Evolutionary conservation across 2,888 invertebrate species (phyloP).

Genomic region (Xestia ashworthii): DNA sequence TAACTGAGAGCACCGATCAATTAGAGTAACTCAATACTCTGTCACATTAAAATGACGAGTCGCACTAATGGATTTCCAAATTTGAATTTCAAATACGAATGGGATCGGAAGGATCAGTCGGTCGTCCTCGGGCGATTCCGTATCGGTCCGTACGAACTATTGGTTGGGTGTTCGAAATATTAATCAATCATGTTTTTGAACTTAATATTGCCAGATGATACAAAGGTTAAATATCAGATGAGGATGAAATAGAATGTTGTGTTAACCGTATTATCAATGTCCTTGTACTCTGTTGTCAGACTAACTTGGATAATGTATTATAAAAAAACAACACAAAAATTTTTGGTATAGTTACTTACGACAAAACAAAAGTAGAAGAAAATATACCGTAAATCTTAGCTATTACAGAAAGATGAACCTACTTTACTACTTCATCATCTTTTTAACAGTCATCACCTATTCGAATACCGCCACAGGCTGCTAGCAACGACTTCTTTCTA

Average conservation of each 20-base stretch:
- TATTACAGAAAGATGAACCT: background rate
- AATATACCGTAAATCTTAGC: background rate
- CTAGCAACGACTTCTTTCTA: background rate
- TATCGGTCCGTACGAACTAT: slow-evolving; percentile 43
- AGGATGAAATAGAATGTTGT: background rate
- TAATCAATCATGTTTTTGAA: slow-evolving; percentile 57
- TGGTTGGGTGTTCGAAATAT: slow-evolving; percentile 51
- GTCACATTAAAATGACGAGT: slow-evolving; percentile 90
- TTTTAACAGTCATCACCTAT: background rate
- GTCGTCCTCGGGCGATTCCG: slow-evolving; percentile 62
- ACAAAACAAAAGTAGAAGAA: background rate
- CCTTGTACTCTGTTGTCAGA: background rate
- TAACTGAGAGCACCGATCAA: slow-evolving; percentile 82
- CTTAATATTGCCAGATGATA: slow-evolving; percentile 23
- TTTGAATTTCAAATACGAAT: slow-evolving; percentile 88
- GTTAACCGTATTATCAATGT: background rate
- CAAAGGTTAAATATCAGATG: slow-evolving; percentile 18
- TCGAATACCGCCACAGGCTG: background rate
- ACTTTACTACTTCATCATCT: background rate
- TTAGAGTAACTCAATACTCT: slow-evolving; percentile 90
- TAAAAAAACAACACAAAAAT: background rate
- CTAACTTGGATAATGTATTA: background rate
- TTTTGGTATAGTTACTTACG: background rate
- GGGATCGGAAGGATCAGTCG: slow-evolving; percentile 82
- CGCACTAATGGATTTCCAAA: slow-evolving; percentile 89